phyloP scores from a whole-genome alignment of 2,888 invertebrate genomes.

The Harpalus rufipes region DNA sequence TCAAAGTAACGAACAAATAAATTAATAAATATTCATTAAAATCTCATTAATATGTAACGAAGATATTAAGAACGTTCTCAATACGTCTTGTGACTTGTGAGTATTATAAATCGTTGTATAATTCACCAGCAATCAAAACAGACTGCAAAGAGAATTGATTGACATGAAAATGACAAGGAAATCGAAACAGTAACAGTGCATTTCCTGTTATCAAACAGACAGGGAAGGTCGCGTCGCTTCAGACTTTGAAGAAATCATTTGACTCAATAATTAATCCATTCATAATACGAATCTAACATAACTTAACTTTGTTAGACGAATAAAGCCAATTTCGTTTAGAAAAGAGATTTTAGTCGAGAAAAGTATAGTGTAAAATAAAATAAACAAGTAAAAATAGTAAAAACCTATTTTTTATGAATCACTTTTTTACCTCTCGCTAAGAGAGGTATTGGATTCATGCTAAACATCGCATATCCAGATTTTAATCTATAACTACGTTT shows the following conservation, averaged over 20 bases:
- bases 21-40: constrained; percentile 1
- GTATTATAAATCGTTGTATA: constrained; percentile 26
- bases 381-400: too few relatives aligned
- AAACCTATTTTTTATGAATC: too few relatives aligned
- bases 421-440: too few relatives aligned
- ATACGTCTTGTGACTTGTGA: constrained; percentile 1
- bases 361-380: too few relatives aligned
- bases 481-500: too few relatives aligned
- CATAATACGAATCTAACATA: neutral
- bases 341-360: too few relatives aligned
- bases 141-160: constrained; percentile 38
- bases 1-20: neutral
- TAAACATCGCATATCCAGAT: too few relatives aligned
- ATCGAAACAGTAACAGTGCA: constrained; percentile 35
- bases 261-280: constrained; percentile 6
- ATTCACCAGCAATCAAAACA: constrained; percentile 30
- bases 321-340: too few relatives aligned
- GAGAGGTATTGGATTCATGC: too few relatives aligned
- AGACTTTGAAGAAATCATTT: constrained; percentile 37
- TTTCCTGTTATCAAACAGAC: constrained; percentile 8
- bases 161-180: constrained; percentile 32
- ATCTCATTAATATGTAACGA: neutral
- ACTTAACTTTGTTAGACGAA: too few relatives aligned
- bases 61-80: neutral
- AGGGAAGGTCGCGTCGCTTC: constrained; percentile 20